Evolutionary conservation across 2,797 vertebrate genomes (phyloP).

Genomic region (Myotis findleyi): DNA sequence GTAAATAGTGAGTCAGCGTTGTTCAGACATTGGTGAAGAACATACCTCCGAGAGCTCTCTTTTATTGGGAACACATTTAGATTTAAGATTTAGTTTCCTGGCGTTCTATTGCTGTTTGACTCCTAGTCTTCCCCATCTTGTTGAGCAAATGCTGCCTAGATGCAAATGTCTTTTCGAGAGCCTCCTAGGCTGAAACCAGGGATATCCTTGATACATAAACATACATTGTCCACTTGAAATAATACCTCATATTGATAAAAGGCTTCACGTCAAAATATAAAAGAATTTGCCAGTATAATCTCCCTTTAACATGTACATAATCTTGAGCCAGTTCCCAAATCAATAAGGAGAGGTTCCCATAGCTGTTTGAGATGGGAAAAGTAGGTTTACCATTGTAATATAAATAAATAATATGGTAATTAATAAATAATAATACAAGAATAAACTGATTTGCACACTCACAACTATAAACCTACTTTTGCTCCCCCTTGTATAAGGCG

Average conservation of each 20-base stretch:
- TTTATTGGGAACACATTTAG: neutral
- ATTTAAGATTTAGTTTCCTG: neutral
- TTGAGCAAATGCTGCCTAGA: neutral
- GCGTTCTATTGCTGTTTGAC: neutral
- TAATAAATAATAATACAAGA: neutral
- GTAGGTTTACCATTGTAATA: neutral
- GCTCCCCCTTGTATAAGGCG: neutral
- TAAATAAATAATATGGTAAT: neutral
- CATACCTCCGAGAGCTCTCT: neutral
- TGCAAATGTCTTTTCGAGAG: neutral
- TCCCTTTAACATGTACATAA: constrained; percentile 24
- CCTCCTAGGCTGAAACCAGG: neutral
- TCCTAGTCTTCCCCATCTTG: neutral
- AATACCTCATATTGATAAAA: neutral
- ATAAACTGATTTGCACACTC: neutral
- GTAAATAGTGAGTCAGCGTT: neutral
- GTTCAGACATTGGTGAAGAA: neutral
- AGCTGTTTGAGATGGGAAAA: neutral
- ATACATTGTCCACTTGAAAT: constrained; percentile 38
- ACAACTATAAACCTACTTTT: neutral
- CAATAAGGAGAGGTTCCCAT: neutral
- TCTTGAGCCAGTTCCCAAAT: neutral
- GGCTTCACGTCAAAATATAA: neutral
- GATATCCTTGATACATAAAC: neutral
- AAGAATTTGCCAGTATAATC: constrained; percentile 13